phyloP scores from a whole-genome alignment of 2,797 vertebrate species.

The Melanotaenia trifasciata region DNA sequence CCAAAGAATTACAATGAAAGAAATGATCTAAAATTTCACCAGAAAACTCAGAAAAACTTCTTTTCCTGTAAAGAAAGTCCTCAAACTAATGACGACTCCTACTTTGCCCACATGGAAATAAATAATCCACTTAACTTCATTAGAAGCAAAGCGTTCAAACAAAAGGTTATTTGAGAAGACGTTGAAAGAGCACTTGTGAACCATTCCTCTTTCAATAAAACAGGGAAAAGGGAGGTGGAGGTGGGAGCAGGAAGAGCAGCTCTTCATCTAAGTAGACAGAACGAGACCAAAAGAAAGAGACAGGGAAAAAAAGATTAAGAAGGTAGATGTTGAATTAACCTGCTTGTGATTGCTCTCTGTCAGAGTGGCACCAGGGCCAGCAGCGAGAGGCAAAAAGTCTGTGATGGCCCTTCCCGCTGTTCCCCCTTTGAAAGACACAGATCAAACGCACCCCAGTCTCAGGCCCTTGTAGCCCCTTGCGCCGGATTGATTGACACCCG shows the following conservation, averaged over 20 bases:
- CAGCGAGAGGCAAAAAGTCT: constrained; percentile 83
- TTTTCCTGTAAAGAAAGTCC: constrained; percentile 11
- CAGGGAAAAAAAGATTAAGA: constrained; percentile 79
- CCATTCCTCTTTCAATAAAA: constrained; percentile 59
- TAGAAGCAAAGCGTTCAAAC: constrained; percentile 46
- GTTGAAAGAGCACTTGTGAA: constrained; percentile 63
- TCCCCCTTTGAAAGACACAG: constrained; percentile 85
- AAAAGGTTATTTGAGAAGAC: constrained; percentile 57
- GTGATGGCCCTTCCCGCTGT: constrained; percentile 85
- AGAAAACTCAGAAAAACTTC: constrained; percentile 8
- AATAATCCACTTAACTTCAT: constrained; percentile 25
- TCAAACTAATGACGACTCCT: constrained; percentile 7
- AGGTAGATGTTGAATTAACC: constrained; percentile 85
- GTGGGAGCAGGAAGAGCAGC: constrained; percentile 59
- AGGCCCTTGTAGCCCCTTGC: constrained; percentile 70
- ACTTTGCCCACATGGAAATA: constrained; percentile 26
- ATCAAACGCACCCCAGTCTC: constrained; percentile 84
- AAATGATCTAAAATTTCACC: constrained; percentile 43
- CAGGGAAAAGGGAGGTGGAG: constrained; percentile 42
- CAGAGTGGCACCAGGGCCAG: constrained; percentile 80
- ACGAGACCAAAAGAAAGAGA: constrained; percentile 82
- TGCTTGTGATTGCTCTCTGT: constrained; percentile 85
- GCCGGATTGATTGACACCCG: constrained; percentile 88
- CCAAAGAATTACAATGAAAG: constrained; percentile 41
- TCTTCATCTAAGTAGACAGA: constrained; percentile 83